Percentiles rank a stretch among this genome's conserved stretches.
Conservation (phyloP, 2,113 vertebrate species). For the Tetrao urogallus region DNA sequence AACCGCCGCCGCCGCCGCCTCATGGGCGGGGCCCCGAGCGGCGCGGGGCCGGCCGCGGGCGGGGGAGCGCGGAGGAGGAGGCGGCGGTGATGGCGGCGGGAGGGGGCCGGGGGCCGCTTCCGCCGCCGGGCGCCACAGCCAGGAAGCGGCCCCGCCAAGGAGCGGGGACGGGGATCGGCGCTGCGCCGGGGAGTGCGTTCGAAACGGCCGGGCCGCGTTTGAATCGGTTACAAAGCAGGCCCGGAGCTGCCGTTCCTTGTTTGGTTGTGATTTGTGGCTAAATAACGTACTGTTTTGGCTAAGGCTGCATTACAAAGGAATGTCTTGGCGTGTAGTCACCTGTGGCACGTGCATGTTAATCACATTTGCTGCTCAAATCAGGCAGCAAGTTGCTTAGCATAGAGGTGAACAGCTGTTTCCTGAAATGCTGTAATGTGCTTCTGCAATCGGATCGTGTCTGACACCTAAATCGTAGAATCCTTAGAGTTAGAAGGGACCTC, state of each 20-base stretch:
- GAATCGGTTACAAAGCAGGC: background rate
- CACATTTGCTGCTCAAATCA: background rate
- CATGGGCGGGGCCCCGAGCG: background rate
- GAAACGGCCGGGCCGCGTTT: too few relatives aligned
- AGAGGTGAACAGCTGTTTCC: background rate
- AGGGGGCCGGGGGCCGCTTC: background rate
- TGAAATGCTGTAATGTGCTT: background rate
- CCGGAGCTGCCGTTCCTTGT: fast-evolving
- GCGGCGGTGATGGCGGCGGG: background rate
- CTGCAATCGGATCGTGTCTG: background rate
- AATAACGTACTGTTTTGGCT: fast-evolving
- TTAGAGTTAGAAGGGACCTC: too few relatives aligned
- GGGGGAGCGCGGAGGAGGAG: background rate
- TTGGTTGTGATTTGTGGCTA: background rate
- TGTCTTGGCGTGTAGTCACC: fast-evolving
- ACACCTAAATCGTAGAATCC: background rate
- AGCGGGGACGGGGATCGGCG: background rate
- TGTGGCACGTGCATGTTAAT: background rate
- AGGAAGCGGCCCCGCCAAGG: constrained; percentile 6
- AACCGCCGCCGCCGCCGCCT: background rate
- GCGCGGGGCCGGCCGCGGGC: background rate
- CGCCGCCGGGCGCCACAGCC: background rate
- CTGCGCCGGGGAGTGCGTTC: too few relatives aligned
- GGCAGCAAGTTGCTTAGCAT: background rate
- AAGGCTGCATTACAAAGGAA: background rate